A percentile compares a stretch with the other conserved stretches of the same genome.
phyloP scores from a whole-genome alignment of 2,888 invertebrate genomes.

The Vesta saturnalis region DNA sequence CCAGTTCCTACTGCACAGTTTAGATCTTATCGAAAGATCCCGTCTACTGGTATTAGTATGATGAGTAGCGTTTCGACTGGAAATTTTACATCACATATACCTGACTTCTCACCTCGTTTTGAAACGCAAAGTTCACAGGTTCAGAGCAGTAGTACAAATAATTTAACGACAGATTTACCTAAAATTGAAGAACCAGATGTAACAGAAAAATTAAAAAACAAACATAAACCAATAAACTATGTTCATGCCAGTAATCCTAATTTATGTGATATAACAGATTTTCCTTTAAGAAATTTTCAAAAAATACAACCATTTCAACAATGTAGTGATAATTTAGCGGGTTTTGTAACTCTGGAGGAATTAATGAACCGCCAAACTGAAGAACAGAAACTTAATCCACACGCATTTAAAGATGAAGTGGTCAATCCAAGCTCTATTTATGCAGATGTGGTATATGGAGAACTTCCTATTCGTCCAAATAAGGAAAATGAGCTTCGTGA shows the following conservation, averaged over 20 bases:
- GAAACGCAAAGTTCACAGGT: slow-evolving; percentile 47
- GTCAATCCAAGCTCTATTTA: slow-evolving; percentile 59
- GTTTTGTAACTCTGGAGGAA: slow-evolving; percentile 80
- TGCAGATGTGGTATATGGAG: slow-evolving; percentile 68
- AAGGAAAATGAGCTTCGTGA: slow-evolving; percentile 29
- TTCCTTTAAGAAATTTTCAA: slow-evolving; percentile 52
- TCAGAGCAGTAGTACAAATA: slow-evolving; percentile 57
- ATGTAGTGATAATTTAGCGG: slow-evolving; percentile 69
- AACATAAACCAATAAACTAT: slow-evolving; percentile 68
- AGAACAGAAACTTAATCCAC: slow-evolving; percentile 67
- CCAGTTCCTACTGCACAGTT: slow-evolving; percentile 84
- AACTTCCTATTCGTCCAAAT: slow-evolving; percentile 56
- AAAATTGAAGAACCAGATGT: slow-evolving; percentile 26
- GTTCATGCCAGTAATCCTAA: slow-evolving; percentile 79
- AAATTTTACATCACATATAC: slow-evolving; percentile 61
- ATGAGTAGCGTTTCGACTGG: slow-evolving; percentile 57
- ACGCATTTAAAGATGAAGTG: slow-evolving; percentile 49
- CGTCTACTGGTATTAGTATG: slow-evolving; percentile 57
- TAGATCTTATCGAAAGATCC: slow-evolving; percentile 76
- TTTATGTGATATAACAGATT: slow-evolving; percentile 69
- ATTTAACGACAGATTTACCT: slow-evolving; percentile 51
- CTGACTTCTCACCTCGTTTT: slow-evolving; percentile 53
- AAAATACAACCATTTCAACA: slow-evolving; percentile 59
- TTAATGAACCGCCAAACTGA: slow-evolving; percentile 83
- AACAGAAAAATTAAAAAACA: slow-evolving; percentile 29